Percentiles rank a stretch among this genome's conserved stretches.
Evolutionary conservation across 1,140 invertebrate species (phyloP).

Genomic region (Drosophila busckii): DNA sequence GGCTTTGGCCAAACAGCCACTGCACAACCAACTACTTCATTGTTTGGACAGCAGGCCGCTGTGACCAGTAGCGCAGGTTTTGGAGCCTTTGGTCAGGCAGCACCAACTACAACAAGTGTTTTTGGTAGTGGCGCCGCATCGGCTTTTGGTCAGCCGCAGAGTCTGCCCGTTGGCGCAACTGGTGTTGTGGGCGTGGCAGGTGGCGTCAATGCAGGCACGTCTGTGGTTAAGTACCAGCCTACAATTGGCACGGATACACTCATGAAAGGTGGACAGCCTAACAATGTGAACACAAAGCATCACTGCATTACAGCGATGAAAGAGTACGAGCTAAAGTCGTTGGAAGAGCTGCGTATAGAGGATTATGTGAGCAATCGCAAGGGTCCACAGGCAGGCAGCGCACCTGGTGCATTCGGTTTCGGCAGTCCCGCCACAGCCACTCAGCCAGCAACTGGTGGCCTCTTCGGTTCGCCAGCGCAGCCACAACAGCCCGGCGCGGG

Average conservation of each 20-base stretch:
- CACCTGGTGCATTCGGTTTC: conserved; percentile 80
- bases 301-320: conserved; percentile 99
- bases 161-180: conserved; percentile 45
- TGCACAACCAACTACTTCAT: conserved; percentile 78
- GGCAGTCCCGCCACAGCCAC: conserved; percentile 63
- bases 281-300: conserved; percentile 93
- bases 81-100: conserved; percentile 83
- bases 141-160: conserved; percentile 74
- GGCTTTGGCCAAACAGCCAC: conserved; percentile 79
- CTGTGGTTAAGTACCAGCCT: conserved; percentile 90
- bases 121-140: conserved; percentile 81
- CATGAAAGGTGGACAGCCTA: conserved; percentile 90
- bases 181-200: too few species aligned
- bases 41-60: conserved; percentile 81
- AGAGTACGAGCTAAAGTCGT: conserved; percentile 95
- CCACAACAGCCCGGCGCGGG: conserved; percentile 47
- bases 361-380: conserved; percentile 95
- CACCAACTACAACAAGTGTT: conserved; percentile 80
- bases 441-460: conserved; percentile 55
- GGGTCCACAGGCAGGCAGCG: conserved; percentile 81
- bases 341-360: conserved; percentile 95
- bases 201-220: conserved; percentile 83
- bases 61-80: conserved; percentile 78
- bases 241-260: conserved; percentile 93
- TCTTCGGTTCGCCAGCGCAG: conserved; percentile 77